Evolutionary conservation across 2,797 vertebrate genomes (phyloP).

Genomic region (Oryzias sinensis): DNA sequence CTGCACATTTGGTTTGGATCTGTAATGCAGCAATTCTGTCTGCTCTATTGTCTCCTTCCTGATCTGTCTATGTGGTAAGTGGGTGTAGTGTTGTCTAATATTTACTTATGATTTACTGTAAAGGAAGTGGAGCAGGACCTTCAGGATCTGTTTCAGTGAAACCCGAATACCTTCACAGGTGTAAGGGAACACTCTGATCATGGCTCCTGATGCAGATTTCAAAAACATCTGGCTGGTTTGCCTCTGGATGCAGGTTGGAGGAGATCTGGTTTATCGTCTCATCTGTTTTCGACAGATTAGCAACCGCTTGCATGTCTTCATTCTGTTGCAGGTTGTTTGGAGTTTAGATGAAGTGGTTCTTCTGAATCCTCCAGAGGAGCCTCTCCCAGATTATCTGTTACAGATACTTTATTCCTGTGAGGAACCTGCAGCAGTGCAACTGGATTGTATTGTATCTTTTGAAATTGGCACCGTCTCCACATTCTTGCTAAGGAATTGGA

Average conservation of each 20-base stretch:
- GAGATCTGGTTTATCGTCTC: constrained; percentile 6
- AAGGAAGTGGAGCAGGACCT: constrained; percentile 66
- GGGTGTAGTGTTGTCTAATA: constrained; percentile 70
- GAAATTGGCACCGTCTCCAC: constrained; percentile 56
- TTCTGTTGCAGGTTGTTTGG: constrained; percentile 47
- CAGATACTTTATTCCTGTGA: constrained; percentile 73
- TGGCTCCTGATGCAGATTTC: constrained; percentile 40
- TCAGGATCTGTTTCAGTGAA: constrained; percentile 8
- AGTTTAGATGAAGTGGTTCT: constrained; percentile 59
- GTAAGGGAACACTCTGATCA: constrained; percentile 23
- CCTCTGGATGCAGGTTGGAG: constrained; percentile 65
- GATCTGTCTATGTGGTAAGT: constrained; percentile 1
- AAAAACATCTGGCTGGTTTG: constrained; percentile 40
- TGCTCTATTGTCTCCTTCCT: no score
- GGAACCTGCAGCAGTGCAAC: constrained; percentile 51
- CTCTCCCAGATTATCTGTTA: constrained; percentile 51
- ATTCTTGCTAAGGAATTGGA: constrained; percentile 64
- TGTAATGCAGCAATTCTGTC: no score
- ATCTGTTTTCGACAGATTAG: constrained; percentile 1
- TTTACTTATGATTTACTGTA: constrained; percentile 56
- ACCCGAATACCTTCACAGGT: constrained; percentile 17
- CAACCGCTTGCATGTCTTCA: constrained; percentile 1
- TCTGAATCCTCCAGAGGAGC: constrained; percentile 73
- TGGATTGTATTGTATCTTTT: constrained; percentile 72
- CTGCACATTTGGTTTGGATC: no score